Percentiles rank a stretch among this genome's conserved stretches.
phyloP scores from a whole-genome alignment of 2,797 vertebrate species.

The Tangara arthus region DNA sequence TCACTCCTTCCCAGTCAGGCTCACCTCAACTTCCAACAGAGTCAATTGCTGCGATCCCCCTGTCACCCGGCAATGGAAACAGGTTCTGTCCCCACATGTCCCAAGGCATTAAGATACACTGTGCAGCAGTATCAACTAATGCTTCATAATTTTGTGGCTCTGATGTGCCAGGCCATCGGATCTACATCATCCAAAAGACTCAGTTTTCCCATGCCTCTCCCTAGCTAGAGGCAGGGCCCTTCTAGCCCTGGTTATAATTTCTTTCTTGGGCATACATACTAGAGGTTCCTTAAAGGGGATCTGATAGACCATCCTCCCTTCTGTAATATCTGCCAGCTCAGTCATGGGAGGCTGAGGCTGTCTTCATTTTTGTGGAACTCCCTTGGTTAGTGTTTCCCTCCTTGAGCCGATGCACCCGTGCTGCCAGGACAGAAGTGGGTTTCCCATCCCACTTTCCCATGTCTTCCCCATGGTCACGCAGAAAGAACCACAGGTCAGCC shows the following conservation, averaged over 20 bases:
- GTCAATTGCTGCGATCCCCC: not conserved
- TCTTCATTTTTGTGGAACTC: not conserved
- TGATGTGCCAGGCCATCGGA: not conserved
- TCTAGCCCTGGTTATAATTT: not conserved
- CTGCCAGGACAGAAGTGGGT: not conserved
- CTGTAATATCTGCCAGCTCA: not conserved
- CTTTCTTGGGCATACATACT: not conserved
- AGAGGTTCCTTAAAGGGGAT: not conserved
- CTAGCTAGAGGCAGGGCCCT: not conserved
- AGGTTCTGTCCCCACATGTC: not conserved
- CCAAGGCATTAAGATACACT: not conserved
- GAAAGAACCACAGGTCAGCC: too few species aligned
- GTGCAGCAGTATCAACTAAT: not conserved
- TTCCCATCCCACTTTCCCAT: too few species aligned
- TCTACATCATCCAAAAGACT: not conserved
- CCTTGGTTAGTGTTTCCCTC: not conserved
- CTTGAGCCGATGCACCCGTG: not conserved
- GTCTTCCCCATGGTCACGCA: too few species aligned
- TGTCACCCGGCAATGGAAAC: not conserved
- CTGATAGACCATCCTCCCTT: not conserved
- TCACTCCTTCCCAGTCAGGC: not conserved
- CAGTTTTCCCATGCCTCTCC: not conserved
- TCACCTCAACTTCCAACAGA: not conserved
- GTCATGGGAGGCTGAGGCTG: not conserved
- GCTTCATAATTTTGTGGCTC: not conserved